These are phyloP conservation scores for Piezodorus guildinii DNA, from an alignment of 1,140 invertebrate species.

Conservation along the genomic window DNA sequence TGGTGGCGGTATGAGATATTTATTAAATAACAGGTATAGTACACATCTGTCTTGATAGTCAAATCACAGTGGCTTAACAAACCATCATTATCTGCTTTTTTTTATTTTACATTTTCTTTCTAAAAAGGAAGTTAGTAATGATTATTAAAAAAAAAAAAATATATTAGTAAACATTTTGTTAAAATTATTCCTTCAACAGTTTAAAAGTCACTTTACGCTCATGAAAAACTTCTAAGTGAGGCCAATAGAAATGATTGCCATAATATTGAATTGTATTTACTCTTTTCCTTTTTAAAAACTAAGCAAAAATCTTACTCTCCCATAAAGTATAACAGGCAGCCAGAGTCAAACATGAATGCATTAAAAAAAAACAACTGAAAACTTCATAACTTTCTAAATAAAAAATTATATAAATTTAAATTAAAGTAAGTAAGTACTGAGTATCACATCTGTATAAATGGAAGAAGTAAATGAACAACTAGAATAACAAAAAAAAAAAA, in stretches of 20 bases:
- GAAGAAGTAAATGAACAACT: slow-evolving; percentile 8
- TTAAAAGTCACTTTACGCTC: slow-evolving; percentile 3
- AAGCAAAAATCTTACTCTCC: neutral
- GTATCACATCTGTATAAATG: slow-evolving; percentile 1
- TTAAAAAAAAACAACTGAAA: neutral
- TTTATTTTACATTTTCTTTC: neutral
- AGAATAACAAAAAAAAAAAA: neutral
- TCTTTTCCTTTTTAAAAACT: neutral
- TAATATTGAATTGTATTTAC: neutral
- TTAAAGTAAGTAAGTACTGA: slow-evolving; percentile 10
- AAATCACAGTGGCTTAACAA: neutral
- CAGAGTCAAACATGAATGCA: neutral
- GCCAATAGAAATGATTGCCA: neutral
- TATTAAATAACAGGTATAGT: slow-evolving; percentile 12
- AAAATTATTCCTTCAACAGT: neutral
- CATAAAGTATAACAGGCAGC: neutral
- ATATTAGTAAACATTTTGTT: neutral
- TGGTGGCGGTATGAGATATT: slow-evolving; percentile 2
- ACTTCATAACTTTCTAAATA: neutral
- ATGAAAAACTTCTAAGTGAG: neutral
- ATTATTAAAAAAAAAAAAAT: slow-evolving; percentile 2
- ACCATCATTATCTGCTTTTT: slow-evolving; percentile 6
- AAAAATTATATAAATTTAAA: neutral
- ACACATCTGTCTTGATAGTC: slow-evolving; percentile 9
- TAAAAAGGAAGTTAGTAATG: neutral